Conservation (phyloP, 2,888 invertebrate genomes). For the Anorthoa munda region DNA sequence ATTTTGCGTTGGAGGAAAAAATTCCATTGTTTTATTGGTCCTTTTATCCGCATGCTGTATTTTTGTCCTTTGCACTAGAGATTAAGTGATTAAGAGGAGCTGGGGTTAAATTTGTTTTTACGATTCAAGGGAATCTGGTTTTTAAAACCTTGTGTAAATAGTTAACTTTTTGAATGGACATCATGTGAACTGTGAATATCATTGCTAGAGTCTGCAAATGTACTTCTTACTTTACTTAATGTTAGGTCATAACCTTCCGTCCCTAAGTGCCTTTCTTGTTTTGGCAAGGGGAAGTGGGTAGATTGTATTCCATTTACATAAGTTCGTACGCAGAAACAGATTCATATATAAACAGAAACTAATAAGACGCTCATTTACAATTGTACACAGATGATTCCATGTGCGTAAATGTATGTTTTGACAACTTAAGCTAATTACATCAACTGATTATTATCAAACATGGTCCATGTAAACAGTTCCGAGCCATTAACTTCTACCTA, state of each 20-base stretch:
- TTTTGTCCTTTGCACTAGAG: slow-evolving; percentile 35
- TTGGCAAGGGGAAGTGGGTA: slow-evolving; percentile 42
- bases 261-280: slow-evolving; percentile 49
- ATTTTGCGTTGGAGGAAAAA: slow-evolving; percentile 46
- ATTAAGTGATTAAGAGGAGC: slow-evolving; percentile 40
- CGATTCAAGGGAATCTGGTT: neutral
- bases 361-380: slow-evolving; percentile 21
- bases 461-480: slow-evolving; percentile 8
- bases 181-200: neutral
- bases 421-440: slow-evolving; percentile 6
- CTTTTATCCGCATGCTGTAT: slow-evolving; percentile 37
- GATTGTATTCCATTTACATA: slow-evolving; percentile 50
- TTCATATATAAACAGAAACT: slow-evolving; percentile 43
- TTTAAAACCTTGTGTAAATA: neutral
- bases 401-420: slow-evolving; percentile 24
- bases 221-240: slow-evolving; percentile 25
- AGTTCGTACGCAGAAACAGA: slow-evolving; percentile 12
- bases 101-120: slow-evolving; percentile 12
- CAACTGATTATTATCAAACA: slow-evolving; percentile 18
- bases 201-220: slow-evolving; percentile 9
- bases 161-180: neutral
- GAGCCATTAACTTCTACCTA: neutral
- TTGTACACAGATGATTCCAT: neutral
- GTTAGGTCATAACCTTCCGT: slow-evolving; percentile 25
- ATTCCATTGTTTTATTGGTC: slow-evolving; percentile 48